These are phyloP conservation scores for Ectobius pallidus DNA, from an alignment of 2,888 invertebrate species.

Conservation along the genomic window DNA sequence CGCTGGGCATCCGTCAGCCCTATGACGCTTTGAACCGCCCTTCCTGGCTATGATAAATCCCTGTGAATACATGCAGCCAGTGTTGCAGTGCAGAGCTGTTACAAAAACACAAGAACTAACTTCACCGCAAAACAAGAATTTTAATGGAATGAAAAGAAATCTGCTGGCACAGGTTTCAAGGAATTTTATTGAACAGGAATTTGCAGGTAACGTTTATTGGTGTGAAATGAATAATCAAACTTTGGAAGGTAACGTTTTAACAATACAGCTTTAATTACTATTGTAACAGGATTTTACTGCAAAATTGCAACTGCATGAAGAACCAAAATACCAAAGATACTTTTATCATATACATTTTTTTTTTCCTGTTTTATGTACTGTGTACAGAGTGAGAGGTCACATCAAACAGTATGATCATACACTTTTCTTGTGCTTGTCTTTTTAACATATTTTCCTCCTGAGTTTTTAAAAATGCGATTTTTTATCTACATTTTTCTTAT, in stretches of 20 bases:
- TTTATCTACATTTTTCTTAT: neutral
- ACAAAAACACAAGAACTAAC: neutral
- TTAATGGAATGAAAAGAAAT: neutral
- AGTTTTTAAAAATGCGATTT: neutral
- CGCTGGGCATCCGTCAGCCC: constrained; percentile 72
- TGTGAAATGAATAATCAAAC: too few relatives aligned
- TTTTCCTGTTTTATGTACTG: constrained; percentile 4
- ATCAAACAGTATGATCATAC: neutral
- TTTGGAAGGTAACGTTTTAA: too few relatives aligned
- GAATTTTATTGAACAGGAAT: too few relatives aligned
- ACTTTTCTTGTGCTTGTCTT: constrained; percentile 6
- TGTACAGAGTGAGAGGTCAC: constrained; percentile 2
- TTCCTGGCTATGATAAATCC: constrained; percentile 61
- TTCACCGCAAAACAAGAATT: neutral
- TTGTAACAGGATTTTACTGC: constrained; percentile 1
- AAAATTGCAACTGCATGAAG: constrained; percentile 8
- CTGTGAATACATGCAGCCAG: neutral
- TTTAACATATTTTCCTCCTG: neutral
- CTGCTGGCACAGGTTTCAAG: neutral
- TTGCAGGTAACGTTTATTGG: too few relatives aligned
- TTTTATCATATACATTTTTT: neutral
- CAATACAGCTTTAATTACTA: too few relatives aligned
- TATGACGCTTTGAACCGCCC: constrained; percentile 72
- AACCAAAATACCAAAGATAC: constrained; percentile 25
- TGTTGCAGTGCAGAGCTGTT: neutral